phyloP scores from a whole-genome alignment of 2,888 invertebrate species.

The Idaea biselata region DNA sequence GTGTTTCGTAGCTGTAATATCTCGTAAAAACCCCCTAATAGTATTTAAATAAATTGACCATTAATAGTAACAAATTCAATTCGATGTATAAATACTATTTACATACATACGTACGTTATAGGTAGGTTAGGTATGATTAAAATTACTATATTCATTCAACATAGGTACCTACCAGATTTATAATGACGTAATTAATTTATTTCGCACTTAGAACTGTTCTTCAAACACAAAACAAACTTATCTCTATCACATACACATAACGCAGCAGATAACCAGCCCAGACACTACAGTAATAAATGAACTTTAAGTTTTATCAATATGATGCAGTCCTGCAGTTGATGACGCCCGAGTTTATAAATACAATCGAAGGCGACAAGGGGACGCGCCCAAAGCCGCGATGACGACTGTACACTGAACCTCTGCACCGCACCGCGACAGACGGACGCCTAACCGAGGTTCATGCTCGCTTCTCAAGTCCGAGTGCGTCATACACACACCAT shows the following conservation, averaged over 20 bases:
- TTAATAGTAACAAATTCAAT: neutral
- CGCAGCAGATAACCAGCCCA: conserved; percentile 14
- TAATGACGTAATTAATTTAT: neutral
- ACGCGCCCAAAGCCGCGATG: conserved; percentile 68
- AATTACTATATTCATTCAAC: neutral
- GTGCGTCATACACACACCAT: conserved; percentile 55
- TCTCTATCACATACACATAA: conserved; percentile 6
- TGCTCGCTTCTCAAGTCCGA: conserved; percentile 53
- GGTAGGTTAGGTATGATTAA: neutral
- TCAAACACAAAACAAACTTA: neutral
- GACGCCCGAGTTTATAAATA: conserved; percentile 73
- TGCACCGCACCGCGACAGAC: conserved; percentile 51
- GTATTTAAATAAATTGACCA: neutral
- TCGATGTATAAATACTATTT: neutral
- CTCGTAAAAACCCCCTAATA: no score
- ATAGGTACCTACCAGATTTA: neutral
- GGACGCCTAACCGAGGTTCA: conserved; percentile 48
- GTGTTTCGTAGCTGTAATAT: neutral
- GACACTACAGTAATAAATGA: conserved; percentile 12
- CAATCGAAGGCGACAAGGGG: conserved; percentile 68
- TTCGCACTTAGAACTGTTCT: neutral
- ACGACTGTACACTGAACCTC: conserved; percentile 50
- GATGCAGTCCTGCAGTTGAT: conserved; percentile 50
- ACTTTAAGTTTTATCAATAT: conserved; percentile 51
- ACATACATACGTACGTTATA: neutral